Conservation (phyloP, 2,888 invertebrate genomes). For the Apamea monoglypha region DNA sequence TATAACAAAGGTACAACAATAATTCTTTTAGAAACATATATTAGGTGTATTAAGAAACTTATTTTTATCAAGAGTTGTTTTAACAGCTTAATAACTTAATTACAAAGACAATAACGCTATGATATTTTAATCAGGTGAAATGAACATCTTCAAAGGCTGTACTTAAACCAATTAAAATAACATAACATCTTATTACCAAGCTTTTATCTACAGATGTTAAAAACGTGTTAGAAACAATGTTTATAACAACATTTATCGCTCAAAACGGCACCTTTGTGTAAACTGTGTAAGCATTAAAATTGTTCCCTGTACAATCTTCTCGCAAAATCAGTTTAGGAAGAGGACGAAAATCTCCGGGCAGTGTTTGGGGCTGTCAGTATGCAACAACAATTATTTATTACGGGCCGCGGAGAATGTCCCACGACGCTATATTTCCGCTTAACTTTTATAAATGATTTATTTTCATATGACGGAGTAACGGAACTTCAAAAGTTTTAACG, state of each 20-base stretch:
- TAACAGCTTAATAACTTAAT: background rate
- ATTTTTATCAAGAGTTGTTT: background rate
- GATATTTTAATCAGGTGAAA: background rate
- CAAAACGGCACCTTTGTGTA: slow-evolving; percentile 52
- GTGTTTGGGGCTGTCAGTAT: slow-evolving; percentile 64
- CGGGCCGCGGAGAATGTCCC: slow-evolving; percentile 66
- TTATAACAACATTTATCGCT: slow-evolving; percentile 30
- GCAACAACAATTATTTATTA: slow-evolving; percentile 76
- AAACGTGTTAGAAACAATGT: slow-evolving; percentile 31
- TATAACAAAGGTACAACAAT: background rate
- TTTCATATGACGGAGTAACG: slow-evolving; percentile 69
- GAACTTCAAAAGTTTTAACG: slow-evolving; percentile 67
- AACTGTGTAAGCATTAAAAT: slow-evolving; percentile 41
- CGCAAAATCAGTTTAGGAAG: slow-evolving; percentile 42
- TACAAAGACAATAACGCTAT: background rate
- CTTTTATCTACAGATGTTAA: slow-evolving; percentile 22
- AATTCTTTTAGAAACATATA: background rate
- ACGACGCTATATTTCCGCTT: slow-evolving; percentile 70
- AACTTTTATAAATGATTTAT: slow-evolving; percentile 76
- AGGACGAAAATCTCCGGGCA: slow-evolving; percentile 42
- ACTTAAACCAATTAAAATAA: background rate
- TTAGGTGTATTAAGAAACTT: background rate
- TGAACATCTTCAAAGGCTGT: background rate
- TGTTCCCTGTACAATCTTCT: slow-evolving; percentile 42
- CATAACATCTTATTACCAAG: slow-evolving; percentile 12